These are phyloP conservation scores for Anoplophora glabripennis DNA, from an alignment of 1,140 invertebrate species.

Conservation along the genomic window DNA sequence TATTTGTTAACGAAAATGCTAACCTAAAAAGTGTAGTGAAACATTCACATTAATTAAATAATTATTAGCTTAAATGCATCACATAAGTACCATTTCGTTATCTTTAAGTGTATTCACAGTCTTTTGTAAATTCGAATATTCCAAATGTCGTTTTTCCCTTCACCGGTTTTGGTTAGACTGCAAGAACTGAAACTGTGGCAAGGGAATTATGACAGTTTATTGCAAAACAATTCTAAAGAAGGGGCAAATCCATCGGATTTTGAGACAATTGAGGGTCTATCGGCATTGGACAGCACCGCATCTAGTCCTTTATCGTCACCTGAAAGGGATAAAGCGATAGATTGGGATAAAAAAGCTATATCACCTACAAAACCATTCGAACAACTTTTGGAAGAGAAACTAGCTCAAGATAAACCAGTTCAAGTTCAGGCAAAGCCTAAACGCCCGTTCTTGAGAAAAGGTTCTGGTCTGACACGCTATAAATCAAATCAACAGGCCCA, in stretches of 20 bases:
- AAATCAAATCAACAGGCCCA: constrained; percentile 30
- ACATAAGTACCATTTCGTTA: no score
- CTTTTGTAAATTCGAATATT: no score
- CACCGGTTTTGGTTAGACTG: constrained; percentile 15
- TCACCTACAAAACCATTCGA: constrained; percentile 30
- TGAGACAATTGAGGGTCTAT: constrained; percentile 23
- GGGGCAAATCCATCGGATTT: constrained; percentile 9
- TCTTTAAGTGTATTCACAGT: no score
- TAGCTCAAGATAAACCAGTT: constrained; percentile 20
- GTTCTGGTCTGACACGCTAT: constrained; percentile 39
- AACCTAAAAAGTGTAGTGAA: no score
- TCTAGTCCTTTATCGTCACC: neutral
- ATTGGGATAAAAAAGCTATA: constrained; percentile 30
- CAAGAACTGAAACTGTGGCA: constrained; percentile 33
- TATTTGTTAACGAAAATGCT: no score
- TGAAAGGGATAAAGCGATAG: constrained; percentile 4
- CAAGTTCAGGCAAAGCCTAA: constrained; percentile 31
- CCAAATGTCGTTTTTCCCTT: constrained; percentile 22
- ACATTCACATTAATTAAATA: no score
- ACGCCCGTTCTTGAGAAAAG: constrained; percentile 41
- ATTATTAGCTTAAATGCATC: no score
- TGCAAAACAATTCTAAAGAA: constrained; percentile 13
- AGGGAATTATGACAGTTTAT: constrained; percentile 24
- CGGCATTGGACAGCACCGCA: constrained; percentile 10
- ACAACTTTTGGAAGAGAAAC: constrained; percentile 31